Evolutionary conservation across 2,888 invertebrate species (phyloP).

Genomic region (Drosophila vallismaia): DNA sequence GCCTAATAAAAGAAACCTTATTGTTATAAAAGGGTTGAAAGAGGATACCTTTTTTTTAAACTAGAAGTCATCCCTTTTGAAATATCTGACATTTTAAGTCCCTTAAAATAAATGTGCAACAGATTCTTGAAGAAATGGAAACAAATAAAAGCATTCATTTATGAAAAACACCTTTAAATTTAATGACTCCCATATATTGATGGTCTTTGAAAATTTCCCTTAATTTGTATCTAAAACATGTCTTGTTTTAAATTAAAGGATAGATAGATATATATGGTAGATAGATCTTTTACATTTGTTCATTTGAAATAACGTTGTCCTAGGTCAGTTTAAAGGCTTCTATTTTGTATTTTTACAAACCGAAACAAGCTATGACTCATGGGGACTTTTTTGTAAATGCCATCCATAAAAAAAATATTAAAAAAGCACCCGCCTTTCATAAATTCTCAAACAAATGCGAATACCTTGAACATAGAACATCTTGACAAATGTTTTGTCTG

Average conservation of each 20-base stretch:
- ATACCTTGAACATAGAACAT: not conserved
- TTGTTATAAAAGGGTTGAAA: not conserved
- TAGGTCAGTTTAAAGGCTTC: conserved; percentile 38
- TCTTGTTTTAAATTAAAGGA: too few relatives aligned
- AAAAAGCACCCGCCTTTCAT: too few relatives aligned
- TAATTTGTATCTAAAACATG: too few relatives aligned
- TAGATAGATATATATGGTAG: too few relatives aligned
- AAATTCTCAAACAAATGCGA: too few relatives aligned
- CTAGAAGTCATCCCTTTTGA: not conserved
- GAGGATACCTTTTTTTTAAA: not conserved
- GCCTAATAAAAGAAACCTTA: not conserved
- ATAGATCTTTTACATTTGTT: not conserved
- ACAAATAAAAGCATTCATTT: not conserved
- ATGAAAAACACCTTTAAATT: too few relatives aligned
- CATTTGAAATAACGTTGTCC: conserved; percentile 4
- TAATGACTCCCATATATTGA: too few relatives aligned
- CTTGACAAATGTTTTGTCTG: conserved; percentile 18
- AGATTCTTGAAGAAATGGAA: not conserved
- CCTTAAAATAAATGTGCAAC: not conserved
- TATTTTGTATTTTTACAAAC: not conserved
- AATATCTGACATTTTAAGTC: not conserved
- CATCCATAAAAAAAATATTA: too few relatives aligned
- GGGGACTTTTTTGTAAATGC: not conserved
- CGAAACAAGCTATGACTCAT: conserved; percentile 15
- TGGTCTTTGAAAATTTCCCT: too few relatives aligned